phyloP scores from a whole-genome alignment of 2,888 invertebrate species.

The Eupithecia exiguata region DNA sequence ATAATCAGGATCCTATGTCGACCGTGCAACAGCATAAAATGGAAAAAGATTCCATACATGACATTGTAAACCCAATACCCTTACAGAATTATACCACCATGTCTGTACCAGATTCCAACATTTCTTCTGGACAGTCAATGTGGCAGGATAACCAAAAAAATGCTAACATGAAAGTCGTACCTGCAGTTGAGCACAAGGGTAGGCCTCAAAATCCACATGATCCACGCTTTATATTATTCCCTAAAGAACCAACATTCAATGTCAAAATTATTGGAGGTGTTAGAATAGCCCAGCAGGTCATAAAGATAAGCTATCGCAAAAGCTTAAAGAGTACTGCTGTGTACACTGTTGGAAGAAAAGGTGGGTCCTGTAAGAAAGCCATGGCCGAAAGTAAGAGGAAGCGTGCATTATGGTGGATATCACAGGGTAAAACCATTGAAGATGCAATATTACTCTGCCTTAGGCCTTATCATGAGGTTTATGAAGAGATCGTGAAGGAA shows the following conservation, averaged over 20 bases:
- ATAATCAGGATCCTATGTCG: neutral
- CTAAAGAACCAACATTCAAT: conserved; percentile 7
- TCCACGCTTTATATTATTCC: neutral
- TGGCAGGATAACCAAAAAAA: neutral
- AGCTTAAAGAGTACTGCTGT: neutral
- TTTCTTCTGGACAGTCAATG: neutral
- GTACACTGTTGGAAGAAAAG: conserved; percentile 1
- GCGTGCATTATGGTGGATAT: conserved; percentile 6
- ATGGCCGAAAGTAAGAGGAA: neutral
- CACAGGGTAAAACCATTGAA: neutral
- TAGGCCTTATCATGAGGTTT: conserved; percentile 6
- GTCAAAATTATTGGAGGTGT: neutral
- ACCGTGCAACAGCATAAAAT: neutral
- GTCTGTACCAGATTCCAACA: neutral
- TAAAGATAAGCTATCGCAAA: conserved; percentile 1
- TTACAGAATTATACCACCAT: neutral
- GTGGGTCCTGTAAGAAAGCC: neutral
- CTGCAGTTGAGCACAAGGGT: neutral
- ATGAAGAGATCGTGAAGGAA: conserved; percentile 1
- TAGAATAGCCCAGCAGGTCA: neutral
- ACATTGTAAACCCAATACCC: neutral
- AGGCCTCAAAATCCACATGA: conserved; percentile 1
- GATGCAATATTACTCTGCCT: conserved; percentile 9
- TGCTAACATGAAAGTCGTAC: neutral
- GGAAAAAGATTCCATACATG: neutral